These are phyloP conservation scores for Heliangelus exortis DNA, from an alignment of 2,797 vertebrate species.

Conservation along the genomic window DNA sequence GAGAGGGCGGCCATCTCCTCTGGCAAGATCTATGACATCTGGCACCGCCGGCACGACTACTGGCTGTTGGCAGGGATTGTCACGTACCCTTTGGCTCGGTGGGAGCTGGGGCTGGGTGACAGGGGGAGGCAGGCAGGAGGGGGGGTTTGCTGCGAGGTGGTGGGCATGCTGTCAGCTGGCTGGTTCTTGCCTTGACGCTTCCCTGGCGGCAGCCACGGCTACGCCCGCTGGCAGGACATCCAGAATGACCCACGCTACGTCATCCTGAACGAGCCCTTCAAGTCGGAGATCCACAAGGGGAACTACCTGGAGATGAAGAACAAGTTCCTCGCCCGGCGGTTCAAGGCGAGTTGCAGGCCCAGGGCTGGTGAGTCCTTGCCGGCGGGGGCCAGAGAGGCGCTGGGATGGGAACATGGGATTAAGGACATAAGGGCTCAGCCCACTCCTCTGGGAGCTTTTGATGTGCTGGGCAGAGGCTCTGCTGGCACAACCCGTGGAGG, in stretches of 20 bases:
- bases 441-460: background rate
- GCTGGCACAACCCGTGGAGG: fast-evolving
- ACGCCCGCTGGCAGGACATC: constrained; percentile 98
- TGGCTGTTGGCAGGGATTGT: constrained; percentile 98
- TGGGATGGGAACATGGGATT: background rate
- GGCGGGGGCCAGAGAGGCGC: fast-evolving
- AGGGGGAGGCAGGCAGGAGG: background rate
- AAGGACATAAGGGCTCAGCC: background rate
- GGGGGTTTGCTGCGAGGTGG: fast-evolving
- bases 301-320: constrained; percentile 99
- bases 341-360: constrained; percentile 82
- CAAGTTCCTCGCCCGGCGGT: constrained; percentile 96
- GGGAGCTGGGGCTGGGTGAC: background rate
- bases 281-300: constrained; percentile 95
- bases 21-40: constrained; percentile 96
- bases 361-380: background rate
- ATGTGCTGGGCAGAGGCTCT: background rate
- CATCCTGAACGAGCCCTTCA: constrained; percentile 98
- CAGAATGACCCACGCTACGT: constrained; percentile 94
- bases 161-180: background rate
- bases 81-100: constrained; percentile 88
- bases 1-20: constrained; percentile 93
- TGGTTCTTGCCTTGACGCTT: constrained; percentile 77
- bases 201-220: constrained; percentile 86
- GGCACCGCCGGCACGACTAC: constrained; percentile 98